Conservation (phyloP, 2,888 invertebrate genomes). For the Sesamia inferens region DNA sequence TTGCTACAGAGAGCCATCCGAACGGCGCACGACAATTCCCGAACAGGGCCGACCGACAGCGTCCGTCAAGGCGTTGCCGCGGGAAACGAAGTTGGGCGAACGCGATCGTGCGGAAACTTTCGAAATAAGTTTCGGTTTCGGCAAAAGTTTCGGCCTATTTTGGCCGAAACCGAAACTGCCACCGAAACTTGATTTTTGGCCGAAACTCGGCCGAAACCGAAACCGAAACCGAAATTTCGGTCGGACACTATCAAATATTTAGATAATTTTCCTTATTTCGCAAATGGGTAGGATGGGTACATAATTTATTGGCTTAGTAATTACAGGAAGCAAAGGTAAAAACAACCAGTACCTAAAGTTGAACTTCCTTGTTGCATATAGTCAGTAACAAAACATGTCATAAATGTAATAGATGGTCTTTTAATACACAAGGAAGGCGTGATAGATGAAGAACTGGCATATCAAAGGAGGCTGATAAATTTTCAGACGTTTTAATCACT, state of each 20-base stretch:
- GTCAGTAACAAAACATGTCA: slow-evolving; percentile 2
- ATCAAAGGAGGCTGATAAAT: neutral
- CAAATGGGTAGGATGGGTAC: neutral
- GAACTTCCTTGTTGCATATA: slow-evolving; percentile 13
- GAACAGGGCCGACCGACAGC: too few species aligned
- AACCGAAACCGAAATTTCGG: too few species aligned
- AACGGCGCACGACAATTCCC: too few species aligned
- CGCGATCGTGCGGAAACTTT: too few species aligned
- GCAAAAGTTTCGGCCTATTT: too few species aligned
- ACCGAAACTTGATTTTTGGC: too few species aligned
- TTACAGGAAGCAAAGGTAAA: neutral
- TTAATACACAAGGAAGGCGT: slow-evolving; percentile 1
- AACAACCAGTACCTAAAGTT: neutral
- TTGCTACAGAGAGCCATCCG: too few species aligned
- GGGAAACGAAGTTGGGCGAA: too few species aligned
- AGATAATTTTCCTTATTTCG: neutral
- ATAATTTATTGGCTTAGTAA: neutral
- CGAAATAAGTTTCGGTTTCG: too few species aligned
- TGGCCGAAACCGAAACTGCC: too few species aligned
- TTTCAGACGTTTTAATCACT: neutral
- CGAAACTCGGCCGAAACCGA: too few species aligned
- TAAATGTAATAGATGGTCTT: neutral
- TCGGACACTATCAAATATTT: neutral
- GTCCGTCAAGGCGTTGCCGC: too few species aligned
- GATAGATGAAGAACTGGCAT: neutral